Evolutionary conservation across 2,888 invertebrate genomes (phyloP).

Genomic region (Lasioglossum malachurum): DNA sequence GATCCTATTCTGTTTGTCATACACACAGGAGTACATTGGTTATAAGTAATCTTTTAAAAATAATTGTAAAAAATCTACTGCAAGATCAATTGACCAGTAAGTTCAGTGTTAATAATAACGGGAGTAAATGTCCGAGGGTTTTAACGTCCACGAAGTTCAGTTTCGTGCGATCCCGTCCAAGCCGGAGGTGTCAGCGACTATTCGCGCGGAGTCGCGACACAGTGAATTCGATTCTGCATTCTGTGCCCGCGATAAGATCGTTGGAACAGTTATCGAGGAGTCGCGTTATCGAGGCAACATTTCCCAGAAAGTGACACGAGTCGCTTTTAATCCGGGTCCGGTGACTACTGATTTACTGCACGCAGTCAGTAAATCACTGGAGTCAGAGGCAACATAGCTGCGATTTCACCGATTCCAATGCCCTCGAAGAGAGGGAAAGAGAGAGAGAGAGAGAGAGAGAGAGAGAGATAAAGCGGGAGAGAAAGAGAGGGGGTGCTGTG

Average conservation of each 20-base stretch:
- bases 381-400: constrained; percentile 54
- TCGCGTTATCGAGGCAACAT: constrained; percentile 4
- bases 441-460: neutral
- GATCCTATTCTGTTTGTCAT: too few relatives aligned
- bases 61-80: too few relatives aligned
- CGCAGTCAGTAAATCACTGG: constrained; percentile 71
- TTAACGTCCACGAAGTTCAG: too few relatives aligned
- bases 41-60: too few relatives aligned
- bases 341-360: constrained; percentile 37
- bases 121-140: too few relatives aligned
- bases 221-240: neutral
- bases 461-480: neutral
- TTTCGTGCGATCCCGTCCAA: too few relatives aligned
- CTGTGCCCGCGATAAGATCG: neutral
- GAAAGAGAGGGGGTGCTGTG: neutral
- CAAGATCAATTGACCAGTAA: too few relatives aligned
- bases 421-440: constrained; percentile 10
- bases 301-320: constrained; percentile 55
- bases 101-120: too few relatives aligned
- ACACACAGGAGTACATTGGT: too few relatives aligned
- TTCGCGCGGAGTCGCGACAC: too few relatives aligned
- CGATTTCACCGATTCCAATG: constrained; percentile 71
- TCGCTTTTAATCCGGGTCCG: constrained; percentile 41
- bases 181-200: too few relatives aligned
- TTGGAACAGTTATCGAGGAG: neutral